Conservation (phyloP, 2,888 invertebrate species). For the Lasioglossum malachurum region DNA sequence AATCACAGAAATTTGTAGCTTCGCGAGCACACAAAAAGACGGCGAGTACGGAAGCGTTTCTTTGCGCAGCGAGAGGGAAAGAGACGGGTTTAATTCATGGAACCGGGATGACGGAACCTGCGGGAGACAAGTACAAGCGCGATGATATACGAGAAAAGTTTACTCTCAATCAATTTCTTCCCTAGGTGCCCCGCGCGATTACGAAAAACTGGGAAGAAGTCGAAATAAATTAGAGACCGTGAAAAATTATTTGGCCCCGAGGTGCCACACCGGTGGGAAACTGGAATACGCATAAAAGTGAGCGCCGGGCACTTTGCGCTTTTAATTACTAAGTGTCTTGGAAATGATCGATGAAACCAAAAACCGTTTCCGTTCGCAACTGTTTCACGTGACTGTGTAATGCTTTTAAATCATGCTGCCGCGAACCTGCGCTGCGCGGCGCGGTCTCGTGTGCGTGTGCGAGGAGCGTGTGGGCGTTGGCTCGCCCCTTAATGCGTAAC, state of each 20-base stretch:
- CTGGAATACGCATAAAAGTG: slow-evolving; percentile 10
- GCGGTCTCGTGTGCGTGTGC: too few relatives aligned
- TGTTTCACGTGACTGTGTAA: slow-evolving; percentile 42
- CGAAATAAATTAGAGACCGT: slow-evolving; percentile 29
- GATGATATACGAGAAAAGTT: slow-evolving; percentile 43
- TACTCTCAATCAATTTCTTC: slow-evolving; percentile 28
- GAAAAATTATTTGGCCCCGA: slow-evolving; percentile 36
- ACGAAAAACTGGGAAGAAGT: slow-evolving; percentile 1
- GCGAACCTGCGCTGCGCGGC: background rate
- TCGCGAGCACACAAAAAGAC: background rate
- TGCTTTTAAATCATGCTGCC: slow-evolving; percentile 36
- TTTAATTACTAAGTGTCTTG: slow-evolving; percentile 48
- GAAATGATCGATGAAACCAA: slow-evolving; percentile 53
- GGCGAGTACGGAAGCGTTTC: background rate
- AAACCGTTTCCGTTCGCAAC: slow-evolving; percentile 51
- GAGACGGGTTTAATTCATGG: slow-evolving; percentile 16
- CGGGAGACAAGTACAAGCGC: background rate
- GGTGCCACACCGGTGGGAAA: slow-evolving; percentile 26
- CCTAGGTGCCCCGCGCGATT: background rate
- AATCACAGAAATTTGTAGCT: slow-evolving; percentile 8
- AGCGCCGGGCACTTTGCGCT: slow-evolving; percentile 21
- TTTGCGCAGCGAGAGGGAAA: background rate
- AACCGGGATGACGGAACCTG: slow-evolving; percentile 20
- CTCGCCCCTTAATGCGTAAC: slow-evolving; percentile 43
- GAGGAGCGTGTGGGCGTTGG: background rate